Conservation (phyloP, 2,888 invertebrate species). For the Melanotus villosus region DNA sequence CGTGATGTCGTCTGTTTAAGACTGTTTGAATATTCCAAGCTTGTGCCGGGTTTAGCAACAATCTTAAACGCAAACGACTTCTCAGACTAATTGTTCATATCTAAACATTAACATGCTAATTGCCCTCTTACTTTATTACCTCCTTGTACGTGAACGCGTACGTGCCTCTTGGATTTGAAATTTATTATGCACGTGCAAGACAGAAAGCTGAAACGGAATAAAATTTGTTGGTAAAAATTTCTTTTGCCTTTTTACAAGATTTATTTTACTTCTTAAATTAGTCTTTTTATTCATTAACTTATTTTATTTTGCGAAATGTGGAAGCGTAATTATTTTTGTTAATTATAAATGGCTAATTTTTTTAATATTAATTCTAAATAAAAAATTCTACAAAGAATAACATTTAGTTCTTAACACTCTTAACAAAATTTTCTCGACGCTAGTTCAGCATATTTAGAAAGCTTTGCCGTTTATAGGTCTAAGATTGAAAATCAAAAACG, state of each 20-base stretch:
- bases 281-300: too few species aligned
- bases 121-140: conserved; percentile 64
- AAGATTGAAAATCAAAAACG: conserved; percentile 54
- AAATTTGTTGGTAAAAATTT: background rate
- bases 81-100: conserved; percentile 68
- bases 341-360: too few species aligned
- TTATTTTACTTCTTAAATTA: too few species aligned
- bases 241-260: too few species aligned
- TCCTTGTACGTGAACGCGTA: conserved; percentile 59
- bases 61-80: conserved; percentile 63
- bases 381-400: too few species aligned
- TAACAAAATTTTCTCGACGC: background rate
- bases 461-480: conserved; percentile 28
- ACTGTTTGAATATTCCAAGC: conserved; percentile 69
- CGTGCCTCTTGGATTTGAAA: conserved; percentile 49
- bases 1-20: conserved; percentile 68
- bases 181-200: conserved; percentile 41
- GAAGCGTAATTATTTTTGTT: too few species aligned
- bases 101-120: conserved; percentile 68
- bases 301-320: too few species aligned
- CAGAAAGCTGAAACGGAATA: background rate
- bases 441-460: background rate
- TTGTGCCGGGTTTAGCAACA: conserved; percentile 65
- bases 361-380: too few species aligned
- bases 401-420: too few species aligned